Percentiles rank a stretch among this genome's conserved stretches.
Conservation (phyloP, 1,140 invertebrate genomes). For the Zaprionus camerounensis region DNA sequence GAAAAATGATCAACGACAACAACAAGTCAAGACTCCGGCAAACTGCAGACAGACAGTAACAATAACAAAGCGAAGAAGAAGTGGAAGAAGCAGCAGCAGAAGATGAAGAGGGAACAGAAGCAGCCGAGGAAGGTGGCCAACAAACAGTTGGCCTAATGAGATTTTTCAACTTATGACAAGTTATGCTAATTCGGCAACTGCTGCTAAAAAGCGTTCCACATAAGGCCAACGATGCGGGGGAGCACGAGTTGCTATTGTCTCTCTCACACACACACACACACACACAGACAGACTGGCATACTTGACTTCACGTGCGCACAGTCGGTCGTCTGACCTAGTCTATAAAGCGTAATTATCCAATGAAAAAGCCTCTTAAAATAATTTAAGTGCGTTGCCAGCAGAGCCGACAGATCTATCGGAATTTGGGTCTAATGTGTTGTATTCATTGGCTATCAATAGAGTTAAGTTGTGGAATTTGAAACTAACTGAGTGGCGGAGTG, state of each 20-base stretch:
- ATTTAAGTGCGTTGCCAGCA: constrained; percentile 19
- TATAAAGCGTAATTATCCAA: constrained; percentile 45
- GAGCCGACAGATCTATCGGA: constrained; percentile 10
- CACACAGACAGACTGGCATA: background rate
- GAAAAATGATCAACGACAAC: constrained; percentile 60
- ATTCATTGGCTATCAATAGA: background rate
- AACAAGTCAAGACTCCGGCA: constrained; percentile 5
- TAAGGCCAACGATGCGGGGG: constrained; percentile 52
- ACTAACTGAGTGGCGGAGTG: background rate
- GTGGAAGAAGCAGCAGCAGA: background rate
- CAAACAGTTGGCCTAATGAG: constrained; percentile 74
- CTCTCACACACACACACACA: background rate
- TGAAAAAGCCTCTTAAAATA: constrained; percentile 35
- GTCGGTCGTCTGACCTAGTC: constrained; percentile 34
- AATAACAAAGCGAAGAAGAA: constrained; percentile 30
- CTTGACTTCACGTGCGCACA: constrained; percentile 6
- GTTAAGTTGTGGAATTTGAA: background rate
- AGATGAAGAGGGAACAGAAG: background rate
- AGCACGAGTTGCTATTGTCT: constrained; percentile 42
- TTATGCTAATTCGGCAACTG: constrained; percentile 73
- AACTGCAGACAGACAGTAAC: constrained; percentile 13
- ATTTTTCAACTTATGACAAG: constrained; percentile 83
- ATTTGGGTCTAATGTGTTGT: constrained; percentile 3
- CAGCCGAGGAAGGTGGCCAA: constrained; percentile 18
- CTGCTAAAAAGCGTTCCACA: constrained; percentile 47